Evolutionary conservation across 2,797 vertebrate species (phyloP), one percentile per base, ranked within the genome.

Genomic region (Urophycis tenuis): DNA sequence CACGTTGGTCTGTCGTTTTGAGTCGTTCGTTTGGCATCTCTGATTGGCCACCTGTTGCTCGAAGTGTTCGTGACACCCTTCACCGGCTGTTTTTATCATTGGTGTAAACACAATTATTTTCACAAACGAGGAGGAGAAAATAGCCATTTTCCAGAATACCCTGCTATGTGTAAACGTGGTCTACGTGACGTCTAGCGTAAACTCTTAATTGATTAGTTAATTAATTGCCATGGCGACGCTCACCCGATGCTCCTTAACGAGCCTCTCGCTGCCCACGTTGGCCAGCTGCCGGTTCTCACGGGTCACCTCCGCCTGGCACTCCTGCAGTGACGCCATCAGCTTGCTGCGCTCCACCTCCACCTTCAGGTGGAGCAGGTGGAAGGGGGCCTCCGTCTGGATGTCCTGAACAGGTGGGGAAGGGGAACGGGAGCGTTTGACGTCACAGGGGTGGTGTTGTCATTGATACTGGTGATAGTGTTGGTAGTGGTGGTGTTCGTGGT

Each of bases 231-330:
- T 12, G 60, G 60, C 25, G 60, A 64, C 60, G 34, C 91, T 91
- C 83, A 99, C 98, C 93, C 91, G 91, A 90, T 99, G 98, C 75
- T 99, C 97, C 83, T 93, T 92, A 75, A 98, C 91, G 76, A 98
- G 93, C 84, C 94, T 94, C 87, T 99, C 97, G 19, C 96, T 99
- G 80, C 94, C 94, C 87, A 94, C 93, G 78, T 92, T 92, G 8
- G 94, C 85, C 72, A 96, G 80, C 81, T 96, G 92, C 79, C 94
- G 94, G 83, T 93, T 94, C 90, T 99, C 95, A 39, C 95, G 90
- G 79, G 91, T 92, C 86, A 99, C 80, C 86, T 99, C 96, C 0
- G 89, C 81, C 87, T 92, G 94, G 85, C 95, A 96, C 41, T 98
- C 96, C 86, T 96, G 95, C 78, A 97, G 85, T 5, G 92, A 93